A percentile compares a stretch with the other conserved stretches of the same genome.
Conservation (phyloP, 2,797 vertebrate species). For the Neosalanx taihuensis region DNA sequence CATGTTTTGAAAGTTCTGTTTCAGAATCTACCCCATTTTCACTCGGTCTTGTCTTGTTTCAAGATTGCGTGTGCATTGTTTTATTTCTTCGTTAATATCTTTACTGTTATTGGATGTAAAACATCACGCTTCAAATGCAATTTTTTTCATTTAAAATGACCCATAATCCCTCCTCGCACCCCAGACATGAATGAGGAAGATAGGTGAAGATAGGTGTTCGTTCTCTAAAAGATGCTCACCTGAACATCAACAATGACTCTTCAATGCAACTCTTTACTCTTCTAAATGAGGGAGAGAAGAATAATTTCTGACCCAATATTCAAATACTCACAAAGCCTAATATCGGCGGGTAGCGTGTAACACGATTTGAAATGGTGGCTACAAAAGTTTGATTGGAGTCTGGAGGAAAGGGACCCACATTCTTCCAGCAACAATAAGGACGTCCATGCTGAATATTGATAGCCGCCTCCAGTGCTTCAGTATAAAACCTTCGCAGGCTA, state of each 20-base stretch:
- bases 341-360: constrained; percentile 58
- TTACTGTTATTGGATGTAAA: no score
- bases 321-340: constrained; percentile 42
- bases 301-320: constrained; percentile 44
- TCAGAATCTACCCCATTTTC: no score
- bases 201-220: no score
- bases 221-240: constrained; percentile 1
- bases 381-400: constrained; percentile 64
- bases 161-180: no score
- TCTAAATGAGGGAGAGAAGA: constrained; percentile 23
- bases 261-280: constrained; percentile 18
- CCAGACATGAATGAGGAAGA: no score
- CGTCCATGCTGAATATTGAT: constrained; percentile 68
- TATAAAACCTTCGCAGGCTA: constrained; percentile 59
- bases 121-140: no score
- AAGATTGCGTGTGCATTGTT: no score
- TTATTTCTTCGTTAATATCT: no score
- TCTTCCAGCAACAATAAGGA: constrained; percentile 62
- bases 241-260: constrained; percentile 1
- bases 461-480: constrained; percentile 73
- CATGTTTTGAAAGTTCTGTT: no score
- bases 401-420: constrained; percentile 75
- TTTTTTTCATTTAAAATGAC: no score
- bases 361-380: constrained; percentile 58
- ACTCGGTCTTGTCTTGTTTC: no score